A percentile compares a stretch with the other conserved stretches of the same genome.
Conservation (phyloP, 2,888 invertebrate genomes). For the Mamestra brassicae region DNA sequence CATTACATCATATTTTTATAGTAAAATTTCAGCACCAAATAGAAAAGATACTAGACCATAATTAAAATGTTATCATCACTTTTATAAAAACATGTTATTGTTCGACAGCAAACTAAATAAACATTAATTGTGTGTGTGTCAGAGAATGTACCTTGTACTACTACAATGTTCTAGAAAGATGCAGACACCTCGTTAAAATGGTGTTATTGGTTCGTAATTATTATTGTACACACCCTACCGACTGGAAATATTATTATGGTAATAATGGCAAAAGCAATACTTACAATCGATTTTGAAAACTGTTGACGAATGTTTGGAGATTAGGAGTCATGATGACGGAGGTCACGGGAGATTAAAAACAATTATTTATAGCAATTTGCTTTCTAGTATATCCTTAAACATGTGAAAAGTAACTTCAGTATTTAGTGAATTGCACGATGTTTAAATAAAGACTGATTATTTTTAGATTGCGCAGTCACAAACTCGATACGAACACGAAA, state of each 20-base stretch:
- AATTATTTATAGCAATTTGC: slow-evolving; percentile 2
- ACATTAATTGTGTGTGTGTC: slow-evolving; percentile 29
- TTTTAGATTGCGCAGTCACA: slow-evolving; percentile 57
- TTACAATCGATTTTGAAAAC: slow-evolving; percentile 93
- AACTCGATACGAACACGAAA: slow-evolving; percentile 47
- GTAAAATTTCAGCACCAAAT: background rate
- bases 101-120: slow-evolving; percentile 8
- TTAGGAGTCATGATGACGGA: slow-evolving; percentile 90
- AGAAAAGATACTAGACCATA: background rate
- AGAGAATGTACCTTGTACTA: slow-evolving; percentile 46
- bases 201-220: background rate
- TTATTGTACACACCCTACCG: background rate
- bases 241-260: background rate
- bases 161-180: slow-evolving; percentile 69
- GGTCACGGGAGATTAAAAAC: slow-evolving; percentile 18
- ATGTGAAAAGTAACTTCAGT: slow-evolving; percentile 26
- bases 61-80: background rate
- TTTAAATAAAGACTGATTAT: slow-evolving; percentile 44
- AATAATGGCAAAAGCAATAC: slow-evolving; percentile 76
- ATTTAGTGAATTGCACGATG: slow-evolving; percentile 30
- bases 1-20: slow-evolving; percentile 42
- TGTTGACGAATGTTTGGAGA: slow-evolving; percentile 92
- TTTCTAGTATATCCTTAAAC: slow-evolving; percentile 20
- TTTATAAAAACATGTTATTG: slow-evolving; percentile 4
- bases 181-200: slow-evolving; percentile 26